These are phyloP conservation scores for Malacosoma neustria DNA, from an alignment of 2,888 invertebrate species.

Conservation along the genomic window DNA sequence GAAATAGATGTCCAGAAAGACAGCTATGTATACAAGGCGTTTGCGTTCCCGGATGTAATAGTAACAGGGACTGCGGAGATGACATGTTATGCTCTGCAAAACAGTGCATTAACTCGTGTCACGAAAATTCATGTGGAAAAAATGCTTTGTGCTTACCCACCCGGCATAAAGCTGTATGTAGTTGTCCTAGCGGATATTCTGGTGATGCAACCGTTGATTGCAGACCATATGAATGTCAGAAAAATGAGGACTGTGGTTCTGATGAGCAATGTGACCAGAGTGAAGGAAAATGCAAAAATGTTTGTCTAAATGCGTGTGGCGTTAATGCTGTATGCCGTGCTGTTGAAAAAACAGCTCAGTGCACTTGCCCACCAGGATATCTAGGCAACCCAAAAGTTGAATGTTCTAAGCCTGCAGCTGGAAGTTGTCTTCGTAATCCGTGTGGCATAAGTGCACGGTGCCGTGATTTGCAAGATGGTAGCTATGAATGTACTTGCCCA, in stretches of 20 bases:
- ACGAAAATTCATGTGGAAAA: constrained; percentile 82
- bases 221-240: constrained; percentile 83
- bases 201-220: constrained; percentile 87
- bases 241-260: constrained; percentile 83
- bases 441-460: constrained; percentile 91
- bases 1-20: constrained; percentile 82
- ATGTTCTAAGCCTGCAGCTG: constrained; percentile 81
- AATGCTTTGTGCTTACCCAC: constrained; percentile 87
- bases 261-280: constrained; percentile 82
- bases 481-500: constrained; percentile 87
- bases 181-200: constrained; percentile 89
- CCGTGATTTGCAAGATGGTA: constrained; percentile 81
- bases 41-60: constrained; percentile 87
- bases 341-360: constrained; percentile 83
- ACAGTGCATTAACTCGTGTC: constrained; percentile 83
- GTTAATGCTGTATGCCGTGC: constrained; percentile 90
- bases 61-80: constrained; percentile 85
- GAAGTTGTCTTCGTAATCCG: constrained; percentile 86
- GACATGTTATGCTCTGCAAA: constrained; percentile 81
- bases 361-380: constrained; percentile 87
- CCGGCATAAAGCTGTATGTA: constrained; percentile 88
- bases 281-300: constrained; percentile 84
- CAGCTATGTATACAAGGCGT: constrained; percentile 83
- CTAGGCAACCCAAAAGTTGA: constrained; percentile 86
- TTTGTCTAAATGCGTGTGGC: constrained; percentile 88